These are phyloP conservation scores for Hylaeus anthracinus DNA, from an alignment of 1,140 invertebrate species.

Conservation along the genomic window DNA sequence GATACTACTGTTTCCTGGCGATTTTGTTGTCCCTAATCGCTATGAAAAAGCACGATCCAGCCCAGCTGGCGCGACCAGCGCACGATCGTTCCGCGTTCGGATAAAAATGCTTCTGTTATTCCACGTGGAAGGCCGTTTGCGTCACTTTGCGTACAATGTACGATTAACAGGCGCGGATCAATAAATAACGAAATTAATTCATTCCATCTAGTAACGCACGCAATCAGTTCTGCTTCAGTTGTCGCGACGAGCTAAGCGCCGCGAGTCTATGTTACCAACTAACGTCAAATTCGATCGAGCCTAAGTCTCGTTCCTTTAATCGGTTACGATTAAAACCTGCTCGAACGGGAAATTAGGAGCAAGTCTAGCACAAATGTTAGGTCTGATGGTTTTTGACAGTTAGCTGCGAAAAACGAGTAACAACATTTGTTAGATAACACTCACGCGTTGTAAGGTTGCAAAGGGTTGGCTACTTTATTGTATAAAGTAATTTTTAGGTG, in stretches of 20 bases:
- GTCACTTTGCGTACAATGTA: slow-evolving; percentile 4
- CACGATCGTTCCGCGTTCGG: not conserved
- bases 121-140: slow-evolving; percentile 39
- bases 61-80: not conserved
- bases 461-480: too few relatives aligned
- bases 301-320: not conserved
- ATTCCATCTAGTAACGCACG: slow-evolving; percentile 39
- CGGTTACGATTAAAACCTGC: not conserved
- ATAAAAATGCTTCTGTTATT: slow-evolving; percentile 44
- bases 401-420: too few relatives aligned
- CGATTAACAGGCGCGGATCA: slow-evolving; percentile 55
- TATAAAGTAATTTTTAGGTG: too few relatives aligned
- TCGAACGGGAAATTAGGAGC: too few relatives aligned
- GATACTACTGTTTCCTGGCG: slow-evolving; percentile 16
- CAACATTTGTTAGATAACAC: too few relatives aligned
- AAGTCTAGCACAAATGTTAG: too few relatives aligned
- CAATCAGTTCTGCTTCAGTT: slow-evolving; percentile 58
- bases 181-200: slow-evolving; percentile 48
- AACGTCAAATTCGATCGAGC: slow-evolving; percentile 17
- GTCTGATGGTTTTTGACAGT: too few relatives aligned
- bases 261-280: slow-evolving; percentile 32
- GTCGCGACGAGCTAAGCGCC: slow-evolving; percentile 29
- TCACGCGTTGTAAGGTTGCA: too few relatives aligned
- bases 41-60: not conserved
- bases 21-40: not conserved